These are phyloP conservation scores for Xestia rhomboidea DNA, from an alignment of 2,888 invertebrate genomes.

Conservation along the genomic window DNA sequence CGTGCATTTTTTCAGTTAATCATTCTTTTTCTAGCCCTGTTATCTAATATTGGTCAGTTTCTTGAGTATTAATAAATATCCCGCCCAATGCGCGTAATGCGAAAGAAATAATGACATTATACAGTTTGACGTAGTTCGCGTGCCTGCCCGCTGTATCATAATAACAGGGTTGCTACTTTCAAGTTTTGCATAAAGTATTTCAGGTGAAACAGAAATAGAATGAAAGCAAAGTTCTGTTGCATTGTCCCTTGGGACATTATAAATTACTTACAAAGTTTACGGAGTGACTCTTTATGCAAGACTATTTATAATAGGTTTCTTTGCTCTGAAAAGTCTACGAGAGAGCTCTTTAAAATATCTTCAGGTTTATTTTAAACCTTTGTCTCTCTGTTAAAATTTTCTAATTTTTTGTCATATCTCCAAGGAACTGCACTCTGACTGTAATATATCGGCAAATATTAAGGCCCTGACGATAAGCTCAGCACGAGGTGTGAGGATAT, in stretches of 20 bases:
- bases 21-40: constrained; percentile 9
- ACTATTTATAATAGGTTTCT: not conserved
- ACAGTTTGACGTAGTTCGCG: constrained; percentile 58
- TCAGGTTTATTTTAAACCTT: not conserved
- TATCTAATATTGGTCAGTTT: constrained; percentile 31
- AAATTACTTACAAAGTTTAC: constrained; percentile 1
- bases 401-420: not conserved
- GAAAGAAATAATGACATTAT: constrained; percentile 60
- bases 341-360: not conserved
- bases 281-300: not conserved
- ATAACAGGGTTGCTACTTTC: constrained; percentile 49
- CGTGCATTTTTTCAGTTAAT: not conserved
- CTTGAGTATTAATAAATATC: constrained; percentile 55
- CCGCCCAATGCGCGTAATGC: constrained; percentile 32
- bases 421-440: not conserved
- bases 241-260: constrained; percentile 22
- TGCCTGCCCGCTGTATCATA: constrained; percentile 40
- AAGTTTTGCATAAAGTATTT: constrained; percentile 9
- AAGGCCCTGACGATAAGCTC: no score
- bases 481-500: no score
- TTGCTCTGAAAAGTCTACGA: not conserved
- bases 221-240: constrained; percentile 21
- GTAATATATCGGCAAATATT: not conserved
- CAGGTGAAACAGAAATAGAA: not conserved
- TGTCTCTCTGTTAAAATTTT: not conserved